Percentiles rank a stretch among this genome's conserved stretches.
Conservation (phyloP, 2,113 vertebrate species). For the Forbesichthys agassizii region DNA sequence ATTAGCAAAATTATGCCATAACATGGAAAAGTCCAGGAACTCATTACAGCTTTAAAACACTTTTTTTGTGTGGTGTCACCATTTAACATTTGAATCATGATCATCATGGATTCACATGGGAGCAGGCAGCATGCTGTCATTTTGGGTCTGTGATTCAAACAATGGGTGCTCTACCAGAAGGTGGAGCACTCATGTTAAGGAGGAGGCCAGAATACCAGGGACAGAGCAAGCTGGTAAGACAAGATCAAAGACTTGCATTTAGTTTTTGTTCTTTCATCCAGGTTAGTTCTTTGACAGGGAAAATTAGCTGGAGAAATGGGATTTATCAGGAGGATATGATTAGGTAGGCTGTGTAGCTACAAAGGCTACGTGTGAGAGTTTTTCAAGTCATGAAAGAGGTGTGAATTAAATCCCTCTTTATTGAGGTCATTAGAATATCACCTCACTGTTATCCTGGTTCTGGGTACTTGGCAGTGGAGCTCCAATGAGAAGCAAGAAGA, state of each 20-base stretch:
- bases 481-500: constrained; percentile 49
- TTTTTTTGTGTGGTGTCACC: constrained; percentile 23
- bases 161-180: constrained; percentile 48
- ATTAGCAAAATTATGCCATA: constrained; percentile 23
- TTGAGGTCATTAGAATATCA: constrained; percentile 71
- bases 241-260: constrained; percentile 59
- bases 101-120: not conserved
- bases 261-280: constrained; percentile 10
- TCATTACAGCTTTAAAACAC: constrained; percentile 38
- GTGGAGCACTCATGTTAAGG: constrained; percentile 29
- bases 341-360: constrained; percentile 39
- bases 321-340: constrained; percentile 69
- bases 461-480: constrained; percentile 58
- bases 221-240: constrained; percentile 3
- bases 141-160: not conserved
- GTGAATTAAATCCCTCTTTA: constrained; percentile 71
- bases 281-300: constrained; percentile 16
- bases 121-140: constrained; percentile 25
- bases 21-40: constrained; percentile 11
- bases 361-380: constrained; percentile 65
- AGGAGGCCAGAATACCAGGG: not conserved
- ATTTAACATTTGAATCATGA: constrained; percentile 15
- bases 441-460: constrained; percentile 57
- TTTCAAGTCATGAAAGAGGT: constrained; percentile 53
- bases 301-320: constrained; percentile 32